Conservation (phyloP, 2,888 invertebrate species). For the Pilophorus perplexus region DNA sequence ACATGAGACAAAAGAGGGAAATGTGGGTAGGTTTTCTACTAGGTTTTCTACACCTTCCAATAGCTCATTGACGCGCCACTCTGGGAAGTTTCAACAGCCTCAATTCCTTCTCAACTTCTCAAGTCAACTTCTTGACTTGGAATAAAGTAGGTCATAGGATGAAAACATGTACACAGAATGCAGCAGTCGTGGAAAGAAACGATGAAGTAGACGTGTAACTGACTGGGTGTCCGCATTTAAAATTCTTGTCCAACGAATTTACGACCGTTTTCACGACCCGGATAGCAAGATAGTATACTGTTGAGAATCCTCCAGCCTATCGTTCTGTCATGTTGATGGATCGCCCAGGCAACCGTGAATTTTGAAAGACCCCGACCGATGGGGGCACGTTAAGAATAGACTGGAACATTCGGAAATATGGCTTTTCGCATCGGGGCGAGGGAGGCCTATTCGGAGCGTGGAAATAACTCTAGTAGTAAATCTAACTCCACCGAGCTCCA, state of each 20-base stretch:
- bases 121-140: too few relatives aligned
- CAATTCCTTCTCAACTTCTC: too few relatives aligned
- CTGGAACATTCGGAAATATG: conserved; percentile 12
- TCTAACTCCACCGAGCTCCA: conserved; percentile 20
- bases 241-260: not conserved
- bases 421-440: conserved; percentile 20
- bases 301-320: not conserved
- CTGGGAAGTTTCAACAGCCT: too few relatives aligned
- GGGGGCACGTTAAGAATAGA: conserved; percentile 10
- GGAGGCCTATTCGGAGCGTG: conserved; percentile 17
- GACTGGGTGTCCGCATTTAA: too few relatives aligned
- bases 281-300: not conserved
- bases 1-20: too few relatives aligned
- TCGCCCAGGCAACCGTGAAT: not conserved
- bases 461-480: conserved; percentile 31
- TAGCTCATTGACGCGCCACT: too few relatives aligned
- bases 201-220: too few relatives aligned
- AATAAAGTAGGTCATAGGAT: too few relatives aligned
- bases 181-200: too few relatives aligned
- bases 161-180: too few relatives aligned
- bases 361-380: not conserved
- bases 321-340: conserved; percentile 12
- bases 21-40: too few relatives aligned
- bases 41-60: too few relatives aligned
- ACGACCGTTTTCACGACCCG: not conserved